Percentiles rank a stretch among this genome's conserved stretches.
Evolutionary conservation across 2,888 invertebrate species (phyloP).

Genomic region (Meiosimyza decipiens): DNA sequence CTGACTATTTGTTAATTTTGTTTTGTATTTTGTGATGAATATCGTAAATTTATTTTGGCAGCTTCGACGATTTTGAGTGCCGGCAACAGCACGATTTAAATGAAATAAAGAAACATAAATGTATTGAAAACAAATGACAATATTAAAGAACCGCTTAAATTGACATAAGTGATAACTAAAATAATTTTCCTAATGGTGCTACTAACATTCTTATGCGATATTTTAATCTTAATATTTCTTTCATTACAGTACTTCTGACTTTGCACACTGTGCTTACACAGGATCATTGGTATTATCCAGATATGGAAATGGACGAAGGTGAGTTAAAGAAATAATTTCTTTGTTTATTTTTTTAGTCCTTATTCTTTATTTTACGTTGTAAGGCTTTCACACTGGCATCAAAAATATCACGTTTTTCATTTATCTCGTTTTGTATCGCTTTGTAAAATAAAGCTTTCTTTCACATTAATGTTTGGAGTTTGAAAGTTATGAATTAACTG

Average conservation of each 20-base stretch:
- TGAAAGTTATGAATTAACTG: too few species aligned
- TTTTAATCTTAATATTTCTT: slow-evolving; percentile 12
- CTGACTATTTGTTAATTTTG: not conserved
- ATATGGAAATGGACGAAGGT: slow-evolving; percentile 59
- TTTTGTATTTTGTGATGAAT: not conserved
- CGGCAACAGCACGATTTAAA: not conserved
- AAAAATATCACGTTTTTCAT: too few species aligned
- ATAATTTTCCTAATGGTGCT: too few species aligned
- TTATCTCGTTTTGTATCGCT: too few species aligned
- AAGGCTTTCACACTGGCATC: too few species aligned
- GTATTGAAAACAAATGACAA: not conserved
- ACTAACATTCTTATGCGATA: too few species aligned
- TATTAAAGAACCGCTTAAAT: too few species aligned
- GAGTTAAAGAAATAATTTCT: slow-evolving; percentile 37
- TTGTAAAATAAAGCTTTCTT: too few species aligned
- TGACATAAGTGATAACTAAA: too few species aligned
- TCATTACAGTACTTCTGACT: slow-evolving; percentile 50
- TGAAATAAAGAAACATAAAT: not conserved
- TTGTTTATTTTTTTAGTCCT: too few species aligned
- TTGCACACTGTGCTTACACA: slow-evolving; percentile 46
- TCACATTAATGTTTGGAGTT: too few species aligned
- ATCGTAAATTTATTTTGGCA: slow-evolving; percentile 12
- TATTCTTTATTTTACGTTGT: too few species aligned
- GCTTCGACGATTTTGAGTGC: not conserved
- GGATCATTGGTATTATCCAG: slow-evolving; percentile 60